phyloP scores from a whole-genome alignment of 2,888 invertebrate species.

The Scaptomyza flava region DNA sequence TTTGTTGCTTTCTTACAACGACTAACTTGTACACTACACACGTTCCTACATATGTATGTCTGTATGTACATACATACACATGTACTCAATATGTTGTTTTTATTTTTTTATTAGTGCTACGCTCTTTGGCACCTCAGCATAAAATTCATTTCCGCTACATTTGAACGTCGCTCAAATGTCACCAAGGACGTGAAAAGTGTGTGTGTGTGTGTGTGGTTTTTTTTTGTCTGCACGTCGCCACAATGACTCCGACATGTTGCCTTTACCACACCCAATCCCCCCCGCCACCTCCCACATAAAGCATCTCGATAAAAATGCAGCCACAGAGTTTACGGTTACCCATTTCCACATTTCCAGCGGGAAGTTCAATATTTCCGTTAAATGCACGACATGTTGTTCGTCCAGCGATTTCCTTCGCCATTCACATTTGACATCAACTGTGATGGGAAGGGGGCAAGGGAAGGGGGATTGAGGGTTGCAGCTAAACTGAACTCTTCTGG shows the following conservation, averaged over 20 bases:
- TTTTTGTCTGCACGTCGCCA: conserved; percentile 48
- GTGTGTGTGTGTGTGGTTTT: conserved; percentile 1
- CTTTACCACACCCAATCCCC: background rate
- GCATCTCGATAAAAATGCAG: conserved; percentile 29
- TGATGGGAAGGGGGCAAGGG: background rate
- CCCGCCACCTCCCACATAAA: background rate
- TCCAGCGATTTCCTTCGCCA: conserved; percentile 64
- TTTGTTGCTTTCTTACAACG: conserved; percentile 59
- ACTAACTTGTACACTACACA: conserved; percentile 13
- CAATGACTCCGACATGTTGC: conserved; percentile 31
- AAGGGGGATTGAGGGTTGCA: background rate
- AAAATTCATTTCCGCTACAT: conserved; percentile 75
- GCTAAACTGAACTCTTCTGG: background rate
- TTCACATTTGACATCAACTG: conserved; percentile 29
- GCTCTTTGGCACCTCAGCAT: conserved; percentile 61
- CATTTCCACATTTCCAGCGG: conserved; percentile 38
- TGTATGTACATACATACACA: background rate
- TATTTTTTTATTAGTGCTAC: conserved; percentile 54
- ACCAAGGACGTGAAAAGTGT: conserved; percentile 39
- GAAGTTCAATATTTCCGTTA: conserved; percentile 73
- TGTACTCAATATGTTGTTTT: background rate
- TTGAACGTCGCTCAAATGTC: conserved; percentile 74
- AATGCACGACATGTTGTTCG: conserved; percentile 65
- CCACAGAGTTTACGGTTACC: conserved; percentile 35
- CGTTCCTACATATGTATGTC: background rate